These are phyloP conservation scores for Gymnoscopelus microlampas DNA, from an alignment of 2,797 vertebrate species.

Conservation along the genomic window DNA sequence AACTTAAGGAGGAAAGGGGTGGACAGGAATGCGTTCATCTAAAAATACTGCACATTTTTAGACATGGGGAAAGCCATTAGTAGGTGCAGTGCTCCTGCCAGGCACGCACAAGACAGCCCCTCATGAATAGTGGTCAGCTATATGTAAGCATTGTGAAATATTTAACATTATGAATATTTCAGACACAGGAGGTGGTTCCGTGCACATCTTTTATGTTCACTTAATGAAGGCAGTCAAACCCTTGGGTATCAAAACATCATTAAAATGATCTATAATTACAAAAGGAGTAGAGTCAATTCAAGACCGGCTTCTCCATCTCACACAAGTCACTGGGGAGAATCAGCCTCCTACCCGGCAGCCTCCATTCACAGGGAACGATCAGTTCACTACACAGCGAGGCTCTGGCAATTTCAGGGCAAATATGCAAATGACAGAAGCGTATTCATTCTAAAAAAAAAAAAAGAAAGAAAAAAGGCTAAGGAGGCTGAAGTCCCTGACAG, in stretches of 20 bases:
- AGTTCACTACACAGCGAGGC: background rate
- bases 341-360: background rate
- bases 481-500: slow-evolving; percentile 10
- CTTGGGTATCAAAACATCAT: slow-evolving; percentile 13
- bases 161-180: slow-evolving; percentile 40
- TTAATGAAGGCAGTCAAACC: slow-evolving; percentile 28
- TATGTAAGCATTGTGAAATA: slow-evolving; percentile 40
- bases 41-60: slow-evolving; percentile 10
- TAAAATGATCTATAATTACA: slow-evolving; percentile 25
- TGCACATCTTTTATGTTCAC: slow-evolving; percentile 24
- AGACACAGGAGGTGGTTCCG: slow-evolving; percentile 18
- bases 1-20: background rate
- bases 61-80: slow-evolving; percentile 5
- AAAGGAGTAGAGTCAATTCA: background rate
- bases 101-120: slow-evolving; percentile 12
- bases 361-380: slow-evolving; percentile 4
- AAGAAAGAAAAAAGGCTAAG: slow-evolving; percentile 3
- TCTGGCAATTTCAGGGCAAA: slow-evolving; percentile 15
- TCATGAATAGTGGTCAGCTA: slow-evolving; percentile 31
- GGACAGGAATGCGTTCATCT: slow-evolving; percentile 1
- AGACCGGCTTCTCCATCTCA: background rate
- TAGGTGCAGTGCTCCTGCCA: slow-evolving; percentile 3
- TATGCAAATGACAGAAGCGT: slow-evolving; percentile 34
- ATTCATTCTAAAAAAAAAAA: slow-evolving; percentile 8
- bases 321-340: background rate